These are phyloP conservation scores for Cyprinodon variegatus DNA, from an alignment of 2,113 vertebrate species.

Conservation along the genomic window DNA sequence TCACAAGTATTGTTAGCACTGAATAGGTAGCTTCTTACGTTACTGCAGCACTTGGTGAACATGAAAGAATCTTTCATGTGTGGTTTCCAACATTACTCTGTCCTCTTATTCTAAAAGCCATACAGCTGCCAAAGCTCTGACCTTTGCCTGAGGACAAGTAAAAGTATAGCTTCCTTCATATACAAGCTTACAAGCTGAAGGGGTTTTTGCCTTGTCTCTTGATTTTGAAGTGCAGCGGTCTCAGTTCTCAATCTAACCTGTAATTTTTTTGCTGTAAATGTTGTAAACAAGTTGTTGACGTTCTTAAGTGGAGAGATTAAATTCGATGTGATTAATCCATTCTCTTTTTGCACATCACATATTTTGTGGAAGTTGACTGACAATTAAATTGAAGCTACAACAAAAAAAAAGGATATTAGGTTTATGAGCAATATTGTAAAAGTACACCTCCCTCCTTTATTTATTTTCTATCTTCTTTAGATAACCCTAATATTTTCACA, in stretches of 20 bases:
- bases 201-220: slow-evolving; percentile 37
- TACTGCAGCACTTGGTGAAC: slow-evolving; percentile 18
- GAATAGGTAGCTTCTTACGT: slow-evolving; percentile 25
- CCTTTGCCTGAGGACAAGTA: slow-evolving; percentile 26
- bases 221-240: slow-evolving; percentile 6
- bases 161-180: slow-evolving; percentile 17
- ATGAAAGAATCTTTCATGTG: slow-evolving; percentile 26
- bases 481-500: neutral
- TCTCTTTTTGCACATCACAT: slow-evolving; percentile 37
- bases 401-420: neutral
- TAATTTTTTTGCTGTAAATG: slow-evolving; percentile 28
- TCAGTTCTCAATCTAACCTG: neutral
- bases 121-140: slow-evolving; percentile 43
- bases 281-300: slow-evolving; percentile 21
- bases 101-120: slow-evolving; percentile 21
- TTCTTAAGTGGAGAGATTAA: slow-evolving; percentile 41
- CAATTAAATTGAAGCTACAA: slow-evolving; percentile 19
- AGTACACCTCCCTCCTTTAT: neutral
- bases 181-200: slow-evolving; percentile 4
- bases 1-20: slow-evolving; percentile 14
- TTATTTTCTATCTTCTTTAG: too few species aligned
- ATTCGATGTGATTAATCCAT: slow-evolving; percentile 29
- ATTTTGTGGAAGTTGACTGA: slow-evolving; percentile 25
- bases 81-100: slow-evolving; percentile 4
- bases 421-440: neutral